Conservation (phyloP, 1,140 invertebrate genomes). For the Hycleus phaleratus region DNA sequence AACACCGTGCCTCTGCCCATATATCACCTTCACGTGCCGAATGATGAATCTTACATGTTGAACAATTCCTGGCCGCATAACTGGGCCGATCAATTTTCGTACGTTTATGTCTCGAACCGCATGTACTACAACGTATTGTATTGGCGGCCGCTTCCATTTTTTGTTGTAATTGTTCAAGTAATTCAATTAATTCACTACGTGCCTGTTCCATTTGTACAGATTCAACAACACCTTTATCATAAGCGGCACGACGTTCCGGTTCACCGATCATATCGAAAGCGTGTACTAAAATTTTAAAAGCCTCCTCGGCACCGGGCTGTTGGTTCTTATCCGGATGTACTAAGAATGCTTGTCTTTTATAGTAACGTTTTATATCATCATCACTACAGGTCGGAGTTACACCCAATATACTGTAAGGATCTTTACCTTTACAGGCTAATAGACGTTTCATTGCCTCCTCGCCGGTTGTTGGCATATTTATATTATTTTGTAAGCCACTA, state of each 20-base stretch:
- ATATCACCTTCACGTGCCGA: constrained; percentile 93
- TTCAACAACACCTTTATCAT: constrained; percentile 51
- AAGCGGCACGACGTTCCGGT: constrained; percentile 50
- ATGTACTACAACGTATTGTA: constrained; percentile 86
- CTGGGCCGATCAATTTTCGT: constrained; percentile 74
- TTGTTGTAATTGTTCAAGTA: constrained; percentile 78
- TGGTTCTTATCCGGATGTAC: constrained; percentile 95
- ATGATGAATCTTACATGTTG: constrained; percentile 82
- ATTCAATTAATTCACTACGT: constrained; percentile 72
- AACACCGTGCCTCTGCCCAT: constrained; percentile 84
- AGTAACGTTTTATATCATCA: constrained; percentile 91
- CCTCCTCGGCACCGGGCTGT: constrained; percentile 89
- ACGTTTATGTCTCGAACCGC: constrained; percentile 79
- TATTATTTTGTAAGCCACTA: constrained; percentile 66
- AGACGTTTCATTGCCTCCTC: constrained; percentile 91
- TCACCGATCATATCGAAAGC: constrained; percentile 92
- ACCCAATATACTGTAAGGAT: constrained; percentile 69
- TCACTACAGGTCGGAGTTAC: constrained; percentile 79
- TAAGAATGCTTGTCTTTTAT: constrained; percentile 83
- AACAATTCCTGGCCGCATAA: constrained; percentile 84
- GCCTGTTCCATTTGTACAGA: constrained; percentile 74
- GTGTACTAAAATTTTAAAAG: constrained; percentile 90
- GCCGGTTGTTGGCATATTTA: constrained; percentile 77
- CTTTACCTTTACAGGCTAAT: constrained; percentile 87
- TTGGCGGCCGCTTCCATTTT: constrained; percentile 91